Evolutionary conservation across 2,888 invertebrate species (phyloP), one percentile per base, ranked within the genome.

Genomic region (Metopia argyrocephala): DNA sequence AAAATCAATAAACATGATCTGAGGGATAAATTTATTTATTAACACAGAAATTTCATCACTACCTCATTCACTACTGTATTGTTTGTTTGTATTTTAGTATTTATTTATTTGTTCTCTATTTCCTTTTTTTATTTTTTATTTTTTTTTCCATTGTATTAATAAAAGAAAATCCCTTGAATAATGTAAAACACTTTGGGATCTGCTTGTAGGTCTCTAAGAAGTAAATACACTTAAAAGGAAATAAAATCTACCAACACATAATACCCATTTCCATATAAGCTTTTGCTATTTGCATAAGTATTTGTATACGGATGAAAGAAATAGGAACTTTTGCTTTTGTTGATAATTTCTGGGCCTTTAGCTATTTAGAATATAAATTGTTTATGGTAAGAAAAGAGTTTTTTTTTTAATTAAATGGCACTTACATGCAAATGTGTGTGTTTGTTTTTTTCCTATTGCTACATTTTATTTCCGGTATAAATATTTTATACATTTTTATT

Each of bases 191-290:
- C 64, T 65, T 74, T 59, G 45, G 74, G 65, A 50, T 50, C 48
- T 66, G 25, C 59, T 74, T 59, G 15, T 28, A 74, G 65, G 48
- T 66, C 31, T 50, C 59, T 74, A 74, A 66, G 57, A 74, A 74
- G 74, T 57, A 65, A 66, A 74, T 50, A 59, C 48, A 31, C 59
- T 25, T 38, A 50, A 66, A 28, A 57, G 57, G 18, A 57, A 57
- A 57, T 15, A 48, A 74, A 66, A 59, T 18, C 50, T 15, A 57
- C 25, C 20, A 21, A 50, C 31, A 48, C 59, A n/a, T 68, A n/a
- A 25, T 12, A 23, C 38, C 38, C 20, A 52, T 45, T 23, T 45
- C 27, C n/a, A 27, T 62, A 12, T 57, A 27, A 56, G 68, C 9
- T 27, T 20, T 25, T 62, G 52, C 48, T 50, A 9, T 64, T 64